Evolutionary conservation across 2,888 invertebrate genomes (phyloP).

Genomic region (Gastracanthus pulcherrimus): DNA sequence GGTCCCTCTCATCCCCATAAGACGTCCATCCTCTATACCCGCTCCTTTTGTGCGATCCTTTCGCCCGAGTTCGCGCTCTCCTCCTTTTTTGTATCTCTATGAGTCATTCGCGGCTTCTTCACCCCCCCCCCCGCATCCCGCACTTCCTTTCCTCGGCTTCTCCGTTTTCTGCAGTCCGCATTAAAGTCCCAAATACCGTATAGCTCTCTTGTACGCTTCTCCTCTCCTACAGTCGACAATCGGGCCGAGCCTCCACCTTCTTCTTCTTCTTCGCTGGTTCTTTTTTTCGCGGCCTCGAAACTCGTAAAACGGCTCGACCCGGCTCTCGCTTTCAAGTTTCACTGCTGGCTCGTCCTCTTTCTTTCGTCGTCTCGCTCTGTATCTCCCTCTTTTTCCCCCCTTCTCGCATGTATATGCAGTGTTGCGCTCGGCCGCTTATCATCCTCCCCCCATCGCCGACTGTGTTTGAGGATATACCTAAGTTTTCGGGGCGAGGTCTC

Average conservation of each 20-base stretch:
- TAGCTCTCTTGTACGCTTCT: conserved; percentile 3
- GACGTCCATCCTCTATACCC: conserved; percentile 22
- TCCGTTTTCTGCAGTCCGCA: conserved; percentile 15
- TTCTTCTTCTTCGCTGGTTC: conserved; percentile 8
- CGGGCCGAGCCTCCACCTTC: conserved; percentile 1
- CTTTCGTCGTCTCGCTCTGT: conserved; percentile 12
- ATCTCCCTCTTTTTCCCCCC: not conserved
- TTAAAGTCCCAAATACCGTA: conserved; percentile 8
- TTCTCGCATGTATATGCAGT: conserved; percentile 27
- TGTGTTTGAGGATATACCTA: not conserved
- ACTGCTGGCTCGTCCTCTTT: conserved; percentile 27
- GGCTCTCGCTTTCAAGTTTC: conserved; percentile 41
- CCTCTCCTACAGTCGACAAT: not conserved
- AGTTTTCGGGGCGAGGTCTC: conserved; percentile 2
- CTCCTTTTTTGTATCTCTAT: conserved; percentile 26
- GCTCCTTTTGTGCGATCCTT: conserved; percentile 40
- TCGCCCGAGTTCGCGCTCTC: not conserved
- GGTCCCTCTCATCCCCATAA: not conserved
- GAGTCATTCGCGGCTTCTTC: conserved; percentile 28
- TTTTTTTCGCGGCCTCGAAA: conserved; percentile 44
- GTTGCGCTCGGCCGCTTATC: not conserved
- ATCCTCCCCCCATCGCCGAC: not conserved
- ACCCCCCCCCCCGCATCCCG: not conserved
- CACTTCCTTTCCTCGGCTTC: conserved; percentile 2
- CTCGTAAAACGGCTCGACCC: conserved; percentile 52